Evolutionary conservation across 1,140 invertebrate species (phyloP), one percentile per base, ranked within the genome.

Genomic region (Heterodera schachtii): DNA sequence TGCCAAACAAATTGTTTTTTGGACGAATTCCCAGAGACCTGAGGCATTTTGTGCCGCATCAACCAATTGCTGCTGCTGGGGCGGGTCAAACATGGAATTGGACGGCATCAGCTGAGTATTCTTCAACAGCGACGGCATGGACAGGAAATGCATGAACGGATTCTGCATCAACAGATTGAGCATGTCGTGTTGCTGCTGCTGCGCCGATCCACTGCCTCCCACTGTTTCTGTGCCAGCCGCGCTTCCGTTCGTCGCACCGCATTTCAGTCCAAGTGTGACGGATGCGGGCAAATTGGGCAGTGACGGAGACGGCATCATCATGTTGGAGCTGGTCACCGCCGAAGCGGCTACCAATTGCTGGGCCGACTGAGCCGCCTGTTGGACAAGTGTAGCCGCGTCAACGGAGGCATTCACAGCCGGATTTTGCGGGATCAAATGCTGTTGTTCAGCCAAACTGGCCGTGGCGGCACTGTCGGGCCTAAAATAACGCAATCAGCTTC

Each of bases 261-360:
- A 31, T 2, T 57, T 76, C 41, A 47, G 66, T 19, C 49, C 49
- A 8, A 76, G 66, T 3, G 75, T 43, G 44, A 49, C 64, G 70
- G 60, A 21, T 11, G 21, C 49, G 21, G 77, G 64, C 11, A 89
- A 69, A 76, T 89, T 89, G 8, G 88, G 88, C 16, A 89, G 77
- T 31, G 84, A 86, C 9, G 88, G 88, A 3, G 88, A 89, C 31
- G 88, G 88, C 67, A 89, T 80, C 75, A 89, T 87, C 46, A 89
- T 47, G 74, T 87, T 82, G 43, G 89, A 78, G 66, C 43, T 43
- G 66, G 77, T 75, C 64, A 64, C 31, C 19, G 74, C 70, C 19
- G 66, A 60, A n/a, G 21, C 76, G 21, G 21, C 77, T 49, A 67
- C 82, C 66, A 79, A 69, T 73, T 16, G 79, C 31, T 73, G 67